Evolutionary conservation across 2,888 invertebrate genomes (phyloP).

Genomic region (Eutolmus rufibarbis): DNA sequence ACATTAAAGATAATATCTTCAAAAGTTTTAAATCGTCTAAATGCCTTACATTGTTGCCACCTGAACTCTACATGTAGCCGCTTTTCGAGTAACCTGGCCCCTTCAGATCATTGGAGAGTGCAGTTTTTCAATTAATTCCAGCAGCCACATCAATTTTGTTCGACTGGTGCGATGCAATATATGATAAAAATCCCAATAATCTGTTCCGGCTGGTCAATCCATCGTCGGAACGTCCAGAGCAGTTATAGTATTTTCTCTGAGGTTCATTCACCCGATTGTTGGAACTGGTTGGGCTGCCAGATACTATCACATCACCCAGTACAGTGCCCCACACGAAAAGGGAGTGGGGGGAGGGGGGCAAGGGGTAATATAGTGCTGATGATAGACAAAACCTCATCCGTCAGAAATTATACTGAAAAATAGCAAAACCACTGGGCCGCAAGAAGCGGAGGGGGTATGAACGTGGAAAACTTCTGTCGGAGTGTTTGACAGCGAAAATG

Average conservation of each 20-base stretch:
- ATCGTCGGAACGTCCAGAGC: not conserved
- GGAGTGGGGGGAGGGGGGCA: not conserved
- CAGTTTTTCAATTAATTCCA: not conserved
- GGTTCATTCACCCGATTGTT: not conserved
- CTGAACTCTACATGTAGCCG: not conserved
- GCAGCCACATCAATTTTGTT: not conserved
- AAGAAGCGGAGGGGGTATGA: not conserved
- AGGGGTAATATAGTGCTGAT: not conserved
- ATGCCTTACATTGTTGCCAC: not conserved
- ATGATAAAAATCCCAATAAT: not conserved
- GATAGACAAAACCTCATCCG: not conserved
- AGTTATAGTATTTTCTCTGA: not conserved
- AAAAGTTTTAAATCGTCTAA: too few relatives aligned
- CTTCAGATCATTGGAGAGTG: not conserved
- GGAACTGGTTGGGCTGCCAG: not conserved
- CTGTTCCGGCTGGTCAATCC: not conserved
- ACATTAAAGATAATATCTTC: too few relatives aligned
- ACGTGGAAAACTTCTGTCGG: not conserved
- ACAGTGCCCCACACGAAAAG: not conserved
- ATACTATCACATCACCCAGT: not conserved
- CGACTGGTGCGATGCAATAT: not conserved
- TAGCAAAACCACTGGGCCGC: not conserved
- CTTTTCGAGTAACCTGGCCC: not conserved
- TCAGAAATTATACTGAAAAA: not conserved
- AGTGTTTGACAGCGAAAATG: not conserved